A percentile compares a stretch with the other conserved stretches of the same genome.
phyloP scores from a whole-genome alignment of 2,888 invertebrate genomes.

The Mantis religiosa region DNA sequence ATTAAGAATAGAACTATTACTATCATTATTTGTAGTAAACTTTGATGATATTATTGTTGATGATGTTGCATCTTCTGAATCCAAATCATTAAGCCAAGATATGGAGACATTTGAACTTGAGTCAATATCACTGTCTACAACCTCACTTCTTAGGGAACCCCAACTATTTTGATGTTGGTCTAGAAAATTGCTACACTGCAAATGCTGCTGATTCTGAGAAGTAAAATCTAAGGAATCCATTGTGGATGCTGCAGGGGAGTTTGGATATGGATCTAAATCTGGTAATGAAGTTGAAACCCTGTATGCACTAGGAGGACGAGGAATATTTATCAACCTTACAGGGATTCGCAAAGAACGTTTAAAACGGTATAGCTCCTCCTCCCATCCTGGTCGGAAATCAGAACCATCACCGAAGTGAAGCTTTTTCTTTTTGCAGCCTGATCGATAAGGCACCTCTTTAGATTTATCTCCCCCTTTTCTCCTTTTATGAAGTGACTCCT shows the following conservation, averaged over 20 bases:
- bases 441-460: constrained; percentile 36
- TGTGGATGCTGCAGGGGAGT: constrained; percentile 44
- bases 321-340: constrained; percentile 72
- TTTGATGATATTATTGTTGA: constrained; percentile 62
- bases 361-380: constrained; percentile 76
- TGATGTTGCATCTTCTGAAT: constrained; percentile 62
- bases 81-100: constrained; percentile 36
- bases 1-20: constrained; percentile 59
- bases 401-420: constrained; percentile 60
- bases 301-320: constrained; percentile 50
- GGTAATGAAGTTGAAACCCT: constrained; percentile 67
- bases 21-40: constrained; percentile 47
- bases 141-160: constrained; percentile 15
- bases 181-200: not conserved
- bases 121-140: constrained; percentile 41
- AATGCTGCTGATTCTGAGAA: not conserved
- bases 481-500: constrained; percentile 34
- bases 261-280: constrained; percentile 62
- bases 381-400: constrained; percentile 75
- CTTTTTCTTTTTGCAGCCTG: constrained; percentile 17
- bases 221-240: constrained; percentile 22
- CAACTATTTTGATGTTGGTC: not conserved
- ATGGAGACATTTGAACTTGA: constrained; percentile 60
- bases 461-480: constrained; percentile 36
- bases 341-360: constrained; percentile 81